phyloP scores from a whole-genome alignment of 2,113 vertebrate genomes.

The Pholis gunnellus region DNA sequence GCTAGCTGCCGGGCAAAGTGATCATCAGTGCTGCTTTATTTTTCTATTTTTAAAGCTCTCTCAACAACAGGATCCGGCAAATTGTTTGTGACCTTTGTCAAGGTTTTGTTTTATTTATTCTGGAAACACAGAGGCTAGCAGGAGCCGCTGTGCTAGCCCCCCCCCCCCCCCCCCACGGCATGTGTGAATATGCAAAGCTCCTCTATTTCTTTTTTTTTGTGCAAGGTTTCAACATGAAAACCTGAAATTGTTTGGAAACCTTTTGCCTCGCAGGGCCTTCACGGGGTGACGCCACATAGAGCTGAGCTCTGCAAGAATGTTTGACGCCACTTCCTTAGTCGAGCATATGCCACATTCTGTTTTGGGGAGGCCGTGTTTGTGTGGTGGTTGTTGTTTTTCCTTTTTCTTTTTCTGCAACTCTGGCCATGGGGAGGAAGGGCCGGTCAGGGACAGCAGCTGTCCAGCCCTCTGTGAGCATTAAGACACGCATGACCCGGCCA shows the following conservation, averaged over 20 bases:
- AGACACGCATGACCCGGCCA: slow-evolving; percentile 52
- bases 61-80: slow-evolving; percentile 89
- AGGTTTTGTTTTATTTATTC: slow-evolving; percentile 83
- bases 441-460: slow-evolving; percentile 70
- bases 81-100: slow-evolving; percentile 97
- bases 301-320: slow-evolving; percentile 80
- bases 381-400: not conserved
- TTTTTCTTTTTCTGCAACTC: slow-evolving; percentile 43
- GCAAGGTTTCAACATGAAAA: slow-evolving; percentile 70
- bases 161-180: slow-evolving; percentile 72
- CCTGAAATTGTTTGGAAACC: slow-evolving; percentile 83
- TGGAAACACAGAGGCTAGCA: slow-evolving; percentile 81
- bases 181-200: slow-evolving; percentile 89
- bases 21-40: slow-evolving; percentile 85
- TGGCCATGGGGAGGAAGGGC: slow-evolving; percentile 46
- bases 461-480: slow-evolving; percentile 57
- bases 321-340: slow-evolving; percentile 67
- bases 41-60: slow-evolving; percentile 77
- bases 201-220: not conserved
- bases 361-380: slow-evolving; percentile 53
- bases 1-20: slow-evolving; percentile 93
- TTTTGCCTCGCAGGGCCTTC: slow-evolving; percentile 81
- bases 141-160: slow-evolving; percentile 79
- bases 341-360: slow-evolving; percentile 81
- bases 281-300: slow-evolving; percentile 46